Base-by-base conservation (phyloP, 1,140 invertebrate species). In the Eumaeus atala region DNA sequence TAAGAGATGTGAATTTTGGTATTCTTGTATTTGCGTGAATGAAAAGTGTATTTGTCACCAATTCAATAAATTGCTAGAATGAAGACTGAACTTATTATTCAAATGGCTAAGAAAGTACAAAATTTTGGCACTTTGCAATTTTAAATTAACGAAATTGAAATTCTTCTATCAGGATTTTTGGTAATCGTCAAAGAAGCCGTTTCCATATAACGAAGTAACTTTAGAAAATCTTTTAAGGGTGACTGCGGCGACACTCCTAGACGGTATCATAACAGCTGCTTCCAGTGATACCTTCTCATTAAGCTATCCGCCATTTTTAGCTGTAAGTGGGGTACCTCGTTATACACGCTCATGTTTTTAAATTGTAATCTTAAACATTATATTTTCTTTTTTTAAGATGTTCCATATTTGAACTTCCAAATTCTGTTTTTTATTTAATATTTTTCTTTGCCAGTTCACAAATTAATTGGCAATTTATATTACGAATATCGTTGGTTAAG, bases 221-320 rank as follows among this genome's bases (percentile, higher is more conserved):
- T 36, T 40, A 51, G 68, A 78, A 82, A 77, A 73, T 67, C 60
- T 66, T 61, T 79, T 78, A 73, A 76, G 73, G 74, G 68, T 74
- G 82, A 83, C 73, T 82, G 75, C 78, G 71, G 77, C 72, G 77
- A 82, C 83, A 84, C 79, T 80, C 75, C 69, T 67, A 74, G 71
- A 66, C 75, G 76, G 83, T 83, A 81, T 84, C 79, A 81, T 79
- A 86, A 77, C 80, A 86, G 83, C 78, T 84, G 83, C 74, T 83
- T 60, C 77, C 70, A 72, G 61, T 73, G 80, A 86, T 83, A 84
- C 80, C 72, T 75, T 77, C 76, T 75, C 83, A 86, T 86, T 86
- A 86, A 84, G 78, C 68, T 72, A 74, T 81, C 73, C 74, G 64
- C 64, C 68, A 75, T 71, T 64, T 56, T 70, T 67, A 70, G 62